Evolutionary conservation across 2,113 vertebrate species (phyloP).

Genomic region (Stigmatopora argus): DNA sequence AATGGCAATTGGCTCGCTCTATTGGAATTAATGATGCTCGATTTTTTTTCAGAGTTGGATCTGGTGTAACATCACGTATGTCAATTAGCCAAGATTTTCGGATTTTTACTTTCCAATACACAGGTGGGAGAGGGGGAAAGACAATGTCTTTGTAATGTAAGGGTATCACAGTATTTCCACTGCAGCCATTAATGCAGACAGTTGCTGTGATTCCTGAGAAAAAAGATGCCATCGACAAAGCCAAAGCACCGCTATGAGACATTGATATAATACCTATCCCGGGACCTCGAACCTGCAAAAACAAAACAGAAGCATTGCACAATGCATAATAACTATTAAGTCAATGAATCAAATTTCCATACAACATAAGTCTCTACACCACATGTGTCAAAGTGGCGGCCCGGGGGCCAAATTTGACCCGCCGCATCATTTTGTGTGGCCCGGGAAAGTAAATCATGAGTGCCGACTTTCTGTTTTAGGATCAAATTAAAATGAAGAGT

Average conservation of each 20-base stretch:
- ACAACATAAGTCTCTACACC: background rate
- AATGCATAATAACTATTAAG: background rate
- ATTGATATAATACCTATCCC: conserved; percentile 80
- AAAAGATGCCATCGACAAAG: conserved; percentile 80
- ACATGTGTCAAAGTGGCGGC: too few relatives aligned
- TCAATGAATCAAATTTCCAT: background rate
- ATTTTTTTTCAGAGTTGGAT: conserved; percentile 60
- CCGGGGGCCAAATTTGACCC: too few relatives aligned
- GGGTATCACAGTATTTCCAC: conserved; percentile 61
- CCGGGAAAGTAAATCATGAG: too few relatives aligned
- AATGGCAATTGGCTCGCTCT: conserved; percentile 75
- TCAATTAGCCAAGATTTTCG: conserved; percentile 65
- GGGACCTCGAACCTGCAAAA: conserved; percentile 65
- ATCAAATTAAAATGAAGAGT: too few relatives aligned
- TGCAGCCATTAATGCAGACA: conserved; percentile 75
- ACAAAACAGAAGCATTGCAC: background rate
- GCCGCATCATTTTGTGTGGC: too few relatives aligned
- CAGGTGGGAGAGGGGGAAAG: conserved; percentile 62
- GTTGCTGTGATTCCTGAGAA: conserved; percentile 78
- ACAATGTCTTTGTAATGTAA: conserved; percentile 67
- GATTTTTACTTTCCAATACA: conserved; percentile 23
- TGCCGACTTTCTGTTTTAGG: too few relatives aligned
- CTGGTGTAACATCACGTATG: conserved; percentile 61
- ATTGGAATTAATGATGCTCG: conserved; percentile 74
- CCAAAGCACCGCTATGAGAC: conserved; percentile 81